A percentile compares a stretch with the other conserved stretches of the same genome.
These are phyloP conservation scores for Platysternon megacephalum DNA, from an alignment of 2,113 vertebrate species.

Conservation along the genomic window DNA sequence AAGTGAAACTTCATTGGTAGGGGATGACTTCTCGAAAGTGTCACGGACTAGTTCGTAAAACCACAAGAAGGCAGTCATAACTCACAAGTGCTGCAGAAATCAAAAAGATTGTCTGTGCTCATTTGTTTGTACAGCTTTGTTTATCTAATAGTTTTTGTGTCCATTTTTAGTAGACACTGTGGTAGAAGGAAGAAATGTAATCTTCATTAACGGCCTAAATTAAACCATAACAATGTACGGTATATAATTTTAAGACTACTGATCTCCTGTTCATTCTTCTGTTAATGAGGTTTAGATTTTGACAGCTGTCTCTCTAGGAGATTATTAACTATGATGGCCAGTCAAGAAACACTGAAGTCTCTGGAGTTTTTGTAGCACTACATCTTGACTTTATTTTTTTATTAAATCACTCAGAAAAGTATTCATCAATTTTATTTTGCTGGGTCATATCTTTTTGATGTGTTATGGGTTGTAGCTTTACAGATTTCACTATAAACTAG, in stretches of 20 bases:
- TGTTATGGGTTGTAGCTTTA: neutral
- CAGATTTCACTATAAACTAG: neutral
- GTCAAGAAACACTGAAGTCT: neutral
- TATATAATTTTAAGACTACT: neutral
- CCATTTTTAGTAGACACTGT: neutral
- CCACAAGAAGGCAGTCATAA: conserved; percentile 48
- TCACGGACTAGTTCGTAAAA: conserved; percentile 3
- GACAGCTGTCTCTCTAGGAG: neutral
- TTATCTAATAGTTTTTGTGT: neutral
- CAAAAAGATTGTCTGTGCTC: neutral
- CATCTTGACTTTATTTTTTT: neutral
- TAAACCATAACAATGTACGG: neutral
- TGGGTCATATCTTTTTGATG: neutral
- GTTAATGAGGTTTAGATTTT: neutral
- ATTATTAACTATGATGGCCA: neutral
- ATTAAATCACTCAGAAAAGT: neutral
- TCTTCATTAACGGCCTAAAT: neutral
- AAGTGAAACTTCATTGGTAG: neutral
- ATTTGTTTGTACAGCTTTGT: conserved; percentile 30
- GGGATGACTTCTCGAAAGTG: conserved; percentile 40
- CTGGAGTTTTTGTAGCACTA: neutral
- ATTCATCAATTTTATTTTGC: neutral
- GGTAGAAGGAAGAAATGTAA: neutral
- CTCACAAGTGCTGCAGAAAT: neutral
- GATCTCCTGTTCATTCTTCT: neutral